phyloP scores from a whole-genome alignment of 2,797 vertebrate genomes.

The Gobionotothen gibberifrons region DNA sequence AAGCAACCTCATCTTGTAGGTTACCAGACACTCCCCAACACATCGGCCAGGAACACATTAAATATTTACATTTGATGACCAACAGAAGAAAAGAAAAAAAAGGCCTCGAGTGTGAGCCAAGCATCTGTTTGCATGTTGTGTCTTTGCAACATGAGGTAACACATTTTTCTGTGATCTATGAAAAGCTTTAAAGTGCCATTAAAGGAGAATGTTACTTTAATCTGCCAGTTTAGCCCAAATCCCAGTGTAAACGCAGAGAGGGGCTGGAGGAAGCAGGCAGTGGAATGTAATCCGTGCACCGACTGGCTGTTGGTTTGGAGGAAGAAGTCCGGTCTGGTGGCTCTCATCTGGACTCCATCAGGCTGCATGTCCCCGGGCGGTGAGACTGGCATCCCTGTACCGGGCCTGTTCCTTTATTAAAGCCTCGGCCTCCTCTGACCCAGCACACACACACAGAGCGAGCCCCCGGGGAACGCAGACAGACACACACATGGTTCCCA shows the following conservation, averaged over 20 bases:
- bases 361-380: constrained; percentile 71
- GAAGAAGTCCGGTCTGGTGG: constrained; percentile 68
- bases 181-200: constrained; percentile 45
- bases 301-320: constrained; percentile 50
- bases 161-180: constrained; percentile 45
- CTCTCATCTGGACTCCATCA: constrained; percentile 83
- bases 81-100: constrained; percentile 53
- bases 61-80: constrained; percentile 83
- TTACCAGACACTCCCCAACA: constrained; percentile 77
- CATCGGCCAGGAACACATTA: constrained; percentile 72
- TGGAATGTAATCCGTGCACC: constrained; percentile 20
- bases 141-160: constrained; percentile 29
- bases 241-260: constrained; percentile 40
- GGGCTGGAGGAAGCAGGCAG: constrained; percentile 23
- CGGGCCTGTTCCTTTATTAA: constrained; percentile 80
- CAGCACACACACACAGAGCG: constrained; percentile 66
- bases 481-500: constrained; percentile 78
- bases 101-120: constrained; percentile 12
- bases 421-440: constrained; percentile 77
- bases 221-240: constrained; percentile 55
- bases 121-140: constrained; percentile 28
- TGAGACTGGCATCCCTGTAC: constrained; percentile 79
- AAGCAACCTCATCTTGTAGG: constrained; percentile 75
- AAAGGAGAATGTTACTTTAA: constrained; percentile 50
- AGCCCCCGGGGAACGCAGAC: constrained; percentile 67